Evolutionary conservation across 1,140 invertebrate species (phyloP), one percentile per base, ranked within the genome.

Genomic region (Spodoptera litura): DNA sequence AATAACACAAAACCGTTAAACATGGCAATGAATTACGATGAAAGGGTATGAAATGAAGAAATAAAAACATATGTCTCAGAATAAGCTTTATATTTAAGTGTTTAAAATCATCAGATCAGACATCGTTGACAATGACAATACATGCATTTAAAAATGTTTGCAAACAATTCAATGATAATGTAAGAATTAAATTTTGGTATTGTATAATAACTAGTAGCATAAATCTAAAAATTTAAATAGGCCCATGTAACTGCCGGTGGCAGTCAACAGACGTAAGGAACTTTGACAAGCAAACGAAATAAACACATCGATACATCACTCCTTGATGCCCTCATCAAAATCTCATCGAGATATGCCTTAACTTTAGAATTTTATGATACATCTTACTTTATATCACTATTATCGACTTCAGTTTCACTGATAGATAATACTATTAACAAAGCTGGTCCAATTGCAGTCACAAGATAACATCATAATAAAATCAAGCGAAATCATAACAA

Each of bases 11-110:
- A 56, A 55, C 52, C 2, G 66, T 52, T 53, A 27, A 53, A 6
- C n/a, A 53, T 68, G 15, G 4, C 9, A 20, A 31, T 70, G 52
- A 55, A 27, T 71, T 27, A 71, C 13, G 52, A n/a, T 56, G 13
- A 73, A 20, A 58, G 53, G 68, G 31, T 12, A 38, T 52, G 52
- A 62, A 25, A 27, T 38, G 6, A 51, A 25, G 51, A 53, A 72
- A 62, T 61, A 71, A 70, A 72, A 71, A 53, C 31, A 61, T 35
- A 44, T 68, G 8, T 51, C 15, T 70, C 38, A 78, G 66, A 71
- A 61, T 72, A 78, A 71, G 77, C 77, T 72, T 71, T 72, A 62
- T 78, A 78, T 78, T 70, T 72, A n/a, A 64, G 52, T 78, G 74
- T 66, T 68, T 62, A 51, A 71, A 72, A 62, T 15, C 77, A 72